Evolutionary conservation across 1,140 invertebrate genomes (phyloP), one percentile per base, ranked within the genome.

Genomic region (Lucilia cuprina): DNA sequence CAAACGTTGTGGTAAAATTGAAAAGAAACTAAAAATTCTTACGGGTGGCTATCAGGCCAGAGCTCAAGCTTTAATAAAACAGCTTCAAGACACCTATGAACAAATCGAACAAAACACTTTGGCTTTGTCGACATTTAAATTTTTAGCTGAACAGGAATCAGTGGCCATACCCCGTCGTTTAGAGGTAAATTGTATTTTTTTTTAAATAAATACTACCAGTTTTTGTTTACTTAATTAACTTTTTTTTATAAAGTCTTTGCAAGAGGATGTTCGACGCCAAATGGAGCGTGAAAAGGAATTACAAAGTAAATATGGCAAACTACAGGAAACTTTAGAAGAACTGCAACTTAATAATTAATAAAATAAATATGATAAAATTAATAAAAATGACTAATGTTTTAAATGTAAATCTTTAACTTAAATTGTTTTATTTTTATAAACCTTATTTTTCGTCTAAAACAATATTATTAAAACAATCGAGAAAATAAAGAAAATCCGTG

Each of bases 1-100:
- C 0, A 99, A 99, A 92, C 94, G 96, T 84, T 99, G 98, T 78
- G 97, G 96, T 0, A 99, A 99, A 93, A 95, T 99, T 93, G 99
- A 99, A 91, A 99, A 99, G 90, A 99, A 99, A 92, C 92, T 99
- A 1, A 96, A 98, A 92, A 96, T 99, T 82, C 92, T 99, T 1
- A 96, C 98, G 17, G 98, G 95, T 41, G 97, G 97, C 17, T 98
- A 98, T 93, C 96, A 97, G 92, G 90, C 95, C 0, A 92, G 96
- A 83, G 95, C 96, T 2, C 97, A 98, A 89, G 95, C 95, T 10
- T 92, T 99, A n/a, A 94, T 96, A 0, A 99, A 99, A 91, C 97
- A 98, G 88, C 93, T 98, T 9, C 94, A 96, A 85, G 98, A 99
- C 86, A 91, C 96, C 5, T 94, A 95, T 86, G 97, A 98, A 82